A percentile compares a stretch with the other conserved stretches of the same genome.
Conservation (phyloP, 2,113 vertebrate genomes). For the Rhinolophus ferrumequinum region DNA sequence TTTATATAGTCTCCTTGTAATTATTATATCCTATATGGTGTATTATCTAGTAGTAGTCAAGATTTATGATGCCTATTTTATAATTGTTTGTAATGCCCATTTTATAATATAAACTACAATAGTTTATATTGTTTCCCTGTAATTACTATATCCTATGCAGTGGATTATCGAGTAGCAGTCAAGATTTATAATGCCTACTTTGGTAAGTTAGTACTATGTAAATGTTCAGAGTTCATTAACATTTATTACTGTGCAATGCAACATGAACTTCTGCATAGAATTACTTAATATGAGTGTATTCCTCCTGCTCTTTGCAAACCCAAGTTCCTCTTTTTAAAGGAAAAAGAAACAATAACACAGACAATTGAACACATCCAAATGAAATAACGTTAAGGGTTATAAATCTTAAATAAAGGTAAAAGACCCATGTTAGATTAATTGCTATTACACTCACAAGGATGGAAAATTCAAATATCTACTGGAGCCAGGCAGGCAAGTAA, state of each 20-base stretch:
- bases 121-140: neutral
- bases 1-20: neutral
- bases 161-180: neutral
- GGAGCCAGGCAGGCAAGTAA: neutral
- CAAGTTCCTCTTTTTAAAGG: slow-evolving; percentile 2
- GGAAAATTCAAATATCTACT: neutral
- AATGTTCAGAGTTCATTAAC: slow-evolving; percentile 45
- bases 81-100: too few relatives aligned
- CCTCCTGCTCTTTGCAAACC: slow-evolving; percentile 32
- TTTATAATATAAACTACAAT: neutral
- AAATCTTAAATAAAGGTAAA: slow-evolving; percentile 46
- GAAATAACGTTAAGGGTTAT: slow-evolving; percentile 42
- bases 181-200: slow-evolving; percentile 45
- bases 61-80: neutral
- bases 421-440: neutral
- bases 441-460: neutral
- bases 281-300: neutral
- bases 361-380: slow-evolving; percentile 33
- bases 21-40: neutral
- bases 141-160: neutral
- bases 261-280: neutral
- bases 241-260: slow-evolving; percentile 22
- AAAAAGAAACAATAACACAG: slow-evolving; percentile 23
- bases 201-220: neutral
- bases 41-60: slow-evolving; percentile 4